Evolutionary conservation across 2,113 vertebrate species (phyloP), one percentile per base, ranked within the genome.

Genomic region (Notiomystis cincta): DNA sequence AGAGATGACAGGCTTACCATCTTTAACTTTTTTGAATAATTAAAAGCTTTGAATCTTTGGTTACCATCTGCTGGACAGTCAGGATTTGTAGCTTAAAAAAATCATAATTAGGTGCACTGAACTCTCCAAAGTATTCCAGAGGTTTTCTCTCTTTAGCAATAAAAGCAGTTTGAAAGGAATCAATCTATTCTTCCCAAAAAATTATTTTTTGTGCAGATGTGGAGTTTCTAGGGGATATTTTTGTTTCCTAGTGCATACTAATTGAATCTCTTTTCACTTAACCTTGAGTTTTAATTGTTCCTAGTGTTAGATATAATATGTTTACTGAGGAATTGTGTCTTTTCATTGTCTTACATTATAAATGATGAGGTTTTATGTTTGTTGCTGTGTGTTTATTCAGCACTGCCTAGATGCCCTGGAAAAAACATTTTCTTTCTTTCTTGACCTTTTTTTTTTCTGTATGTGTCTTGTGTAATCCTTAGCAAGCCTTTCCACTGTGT

Each of bases 21-120:
- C 58, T 60, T 88, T 76, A 62, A 40, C 37, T 78, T 82, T 83
- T 90, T 71, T 66, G 2, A 90, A 83, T 91, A 94, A 94, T 83
- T 93, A 90, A 80, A 76, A 85, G 16, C 33, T 24, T 73, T 3
- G 3, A 72, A 56, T 93, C 24, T 89, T 73, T 67, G 27, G 42
- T 80, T 91, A 82, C 44, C 56, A 57, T 94, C 67, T 90, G 56
- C 79, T 96, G 96, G 92, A 87, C 76, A 83, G 58, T 67, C 47
- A 86, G 67, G 30, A 44, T 88, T 91, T 90, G 67, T 70, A 62
- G 40, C 42, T 83, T 92, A 38, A 82, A 78, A 40, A 22, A 4
- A 30, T 80, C 47, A 22, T 53, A 62, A 67, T 67, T 33, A 76
- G 48, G 20, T 89, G 11, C 35, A 73, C 37, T 82, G 53, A 76